Percentiles rank a stretch among this genome's conserved stretches.
Evolutionary conservation across 2,113 vertebrate genomes (phyloP).

Genomic region (Anarrhichthys ocellatus): DNA sequence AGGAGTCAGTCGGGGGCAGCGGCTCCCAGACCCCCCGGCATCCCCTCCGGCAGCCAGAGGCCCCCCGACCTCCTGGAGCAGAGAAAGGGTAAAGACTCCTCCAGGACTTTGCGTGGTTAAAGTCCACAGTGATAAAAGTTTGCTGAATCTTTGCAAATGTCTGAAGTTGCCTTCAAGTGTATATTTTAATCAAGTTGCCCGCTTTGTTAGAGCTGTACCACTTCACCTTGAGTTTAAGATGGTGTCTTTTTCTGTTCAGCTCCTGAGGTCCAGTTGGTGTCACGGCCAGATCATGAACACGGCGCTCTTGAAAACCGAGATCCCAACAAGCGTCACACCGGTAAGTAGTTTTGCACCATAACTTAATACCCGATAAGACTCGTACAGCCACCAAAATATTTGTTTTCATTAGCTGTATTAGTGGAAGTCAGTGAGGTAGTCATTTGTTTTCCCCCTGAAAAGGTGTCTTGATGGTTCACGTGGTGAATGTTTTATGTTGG

Average conservation of each 20-base stretch:
- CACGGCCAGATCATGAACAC: slow-evolving; percentile 88
- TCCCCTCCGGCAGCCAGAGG: slow-evolving; percentile 84
- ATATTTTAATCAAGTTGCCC: neutral
- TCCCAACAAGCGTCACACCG: slow-evolving; percentile 84
- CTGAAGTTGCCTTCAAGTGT: no score
- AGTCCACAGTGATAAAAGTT: neutral
- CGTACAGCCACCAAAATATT: neutral
- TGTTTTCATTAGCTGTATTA: neutral
- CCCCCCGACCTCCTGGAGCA: slow-evolving; percentile 90
- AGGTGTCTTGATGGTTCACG: neutral
- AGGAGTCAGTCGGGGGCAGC: slow-evolving; percentile 83
- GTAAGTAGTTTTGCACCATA: slow-evolving; percentile 78
- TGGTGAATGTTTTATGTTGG: neutral
- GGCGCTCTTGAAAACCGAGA: slow-evolving; percentile 88
- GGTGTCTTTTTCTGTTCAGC: slow-evolving; percentile 69
- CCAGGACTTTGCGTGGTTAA: neutral
- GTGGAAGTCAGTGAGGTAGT: neutral
- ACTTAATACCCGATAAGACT: neutral
- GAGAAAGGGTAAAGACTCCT: slow-evolving; percentile 85
- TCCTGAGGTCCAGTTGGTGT: slow-evolving; percentile 87
- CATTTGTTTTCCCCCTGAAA: neutral
- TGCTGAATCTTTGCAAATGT: neutral
- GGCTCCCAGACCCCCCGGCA: slow-evolving; percentile 79
- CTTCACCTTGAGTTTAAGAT: neutral
- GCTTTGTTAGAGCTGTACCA: neutral